Percentiles rank a stretch among this genome's conserved stretches.
Evolutionary conservation across 2,113 vertebrate species (phyloP).

Genomic region (Nothobranchius kuhntae): DNA sequence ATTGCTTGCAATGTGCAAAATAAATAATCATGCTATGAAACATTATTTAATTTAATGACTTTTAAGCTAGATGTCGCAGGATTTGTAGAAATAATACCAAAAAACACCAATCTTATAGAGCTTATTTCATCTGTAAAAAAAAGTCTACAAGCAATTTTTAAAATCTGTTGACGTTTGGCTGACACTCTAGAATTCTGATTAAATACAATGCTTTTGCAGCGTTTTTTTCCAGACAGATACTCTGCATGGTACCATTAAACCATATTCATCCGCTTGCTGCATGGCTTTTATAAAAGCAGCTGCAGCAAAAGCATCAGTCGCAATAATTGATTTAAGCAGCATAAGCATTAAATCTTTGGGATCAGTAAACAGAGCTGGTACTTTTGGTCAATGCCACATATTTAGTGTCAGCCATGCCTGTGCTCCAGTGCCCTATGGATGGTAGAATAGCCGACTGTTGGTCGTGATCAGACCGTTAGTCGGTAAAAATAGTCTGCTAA

Average conservation of each 20-base stretch:
- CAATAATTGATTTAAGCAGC: not conserved
- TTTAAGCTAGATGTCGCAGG: conserved; percentile 1
- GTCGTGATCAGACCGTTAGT: not conserved
- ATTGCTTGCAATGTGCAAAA: not conserved
- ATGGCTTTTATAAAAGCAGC: not conserved
- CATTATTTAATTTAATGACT: not conserved
- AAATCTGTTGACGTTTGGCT: not conserved
- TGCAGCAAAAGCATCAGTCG: not conserved
- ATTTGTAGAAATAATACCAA: not conserved
- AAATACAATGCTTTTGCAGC: not conserved
- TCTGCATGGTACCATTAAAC: not conserved
- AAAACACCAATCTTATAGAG: not conserved
- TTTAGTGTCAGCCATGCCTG: not conserved
- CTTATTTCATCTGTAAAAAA: not conserved
- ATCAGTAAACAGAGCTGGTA: not conserved
- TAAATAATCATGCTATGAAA: too few relatives aligned
- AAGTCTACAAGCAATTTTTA: not conserved
- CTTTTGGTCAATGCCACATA: not conserved
- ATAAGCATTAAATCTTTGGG: not conserved
- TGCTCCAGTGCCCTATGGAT: too few relatives aligned
- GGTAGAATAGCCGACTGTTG: not conserved
- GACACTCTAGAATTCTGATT: not conserved
- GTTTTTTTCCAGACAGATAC: not conserved
- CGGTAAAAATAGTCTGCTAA: too few relatives aligned
- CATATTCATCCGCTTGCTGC: not conserved